Percentiles rank a stretch among this genome's conserved stretches.
These are phyloP conservation scores for Brachycybe producta DNA, from an alignment of 2,888 invertebrate genomes.

Conservation along the genomic window DNA sequence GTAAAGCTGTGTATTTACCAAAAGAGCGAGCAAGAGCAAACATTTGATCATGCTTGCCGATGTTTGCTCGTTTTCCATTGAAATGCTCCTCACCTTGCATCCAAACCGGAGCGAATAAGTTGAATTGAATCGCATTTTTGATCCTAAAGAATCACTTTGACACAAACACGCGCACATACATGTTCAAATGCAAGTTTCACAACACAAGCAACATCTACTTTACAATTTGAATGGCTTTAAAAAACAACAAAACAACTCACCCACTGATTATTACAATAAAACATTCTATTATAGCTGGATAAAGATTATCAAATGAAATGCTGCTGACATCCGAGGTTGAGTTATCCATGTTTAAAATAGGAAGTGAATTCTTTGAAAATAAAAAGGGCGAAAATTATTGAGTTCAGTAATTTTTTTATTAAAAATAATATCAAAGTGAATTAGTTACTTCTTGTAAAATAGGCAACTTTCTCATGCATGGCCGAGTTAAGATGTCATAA, in stretches of 20 bases:
- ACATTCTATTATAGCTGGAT: constrained; percentile 81
- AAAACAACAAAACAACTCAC: constrained; percentile 39
- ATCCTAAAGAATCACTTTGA: no score
- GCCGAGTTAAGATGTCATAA: constrained; percentile 17
- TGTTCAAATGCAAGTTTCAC: no score
- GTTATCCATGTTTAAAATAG: constrained; percentile 10
- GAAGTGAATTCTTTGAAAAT: background rate
- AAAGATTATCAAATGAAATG: constrained; percentile 54
- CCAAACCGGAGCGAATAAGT: no score
- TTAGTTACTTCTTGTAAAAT: constrained; percentile 12
- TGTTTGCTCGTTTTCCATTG: no score
- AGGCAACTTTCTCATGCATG: constrained; percentile 7
- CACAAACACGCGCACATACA: no score
- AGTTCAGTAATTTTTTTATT: background rate
- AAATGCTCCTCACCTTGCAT: no score
- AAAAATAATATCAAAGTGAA: background rate
- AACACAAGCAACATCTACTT: no score
- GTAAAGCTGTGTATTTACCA: no score
- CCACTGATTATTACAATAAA: constrained; percentile 82
- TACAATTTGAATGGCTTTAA: background rate
- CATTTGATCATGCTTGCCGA: no score
- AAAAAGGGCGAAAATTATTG: background rate
- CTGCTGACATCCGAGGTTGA: constrained; percentile 6
- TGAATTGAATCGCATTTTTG: no score
- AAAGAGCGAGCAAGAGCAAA: no score